phyloP scores from a whole-genome alignment of 1,140 invertebrate species.

The Lamellibrachia luymesi region DNA sequence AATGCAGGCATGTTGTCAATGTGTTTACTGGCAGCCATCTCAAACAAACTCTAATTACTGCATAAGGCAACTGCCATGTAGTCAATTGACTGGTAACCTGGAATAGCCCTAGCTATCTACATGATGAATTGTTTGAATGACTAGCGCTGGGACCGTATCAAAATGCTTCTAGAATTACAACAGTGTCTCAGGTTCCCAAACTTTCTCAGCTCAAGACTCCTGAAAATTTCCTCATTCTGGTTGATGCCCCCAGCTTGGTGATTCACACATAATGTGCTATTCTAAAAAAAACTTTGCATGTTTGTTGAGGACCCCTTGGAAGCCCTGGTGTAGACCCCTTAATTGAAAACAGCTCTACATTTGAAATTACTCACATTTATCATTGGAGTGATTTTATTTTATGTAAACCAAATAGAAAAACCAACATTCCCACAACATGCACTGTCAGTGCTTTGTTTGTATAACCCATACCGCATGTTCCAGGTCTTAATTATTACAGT shows the following conservation, averaged over 20 bases:
- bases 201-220: not conserved
- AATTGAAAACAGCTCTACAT: not conserved
- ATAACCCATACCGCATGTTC: not conserved
- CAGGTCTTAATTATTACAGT: not conserved
- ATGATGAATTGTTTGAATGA: not conserved
- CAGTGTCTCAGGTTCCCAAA: not conserved
- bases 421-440: not conserved
- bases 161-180: not conserved
- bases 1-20: not conserved
- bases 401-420: no score
- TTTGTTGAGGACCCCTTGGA: not conserved
- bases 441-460: not conserved
- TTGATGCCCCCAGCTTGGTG: no score
- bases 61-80: not conserved
- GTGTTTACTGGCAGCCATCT: not conserved
- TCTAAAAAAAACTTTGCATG: not conserved
- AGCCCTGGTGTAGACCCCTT: not conserved
- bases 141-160: not conserved
- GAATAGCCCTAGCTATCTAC: not conserved
- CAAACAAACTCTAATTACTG: not conserved
- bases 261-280: not conserved
- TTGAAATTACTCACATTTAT: not conserved
- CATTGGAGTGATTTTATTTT: no score
- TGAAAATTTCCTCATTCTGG: not conserved
- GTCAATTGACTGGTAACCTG: not conserved